Evolutionary conservation across 2,113 vertebrate species (phyloP).

Genomic region (Parus major): DNA sequence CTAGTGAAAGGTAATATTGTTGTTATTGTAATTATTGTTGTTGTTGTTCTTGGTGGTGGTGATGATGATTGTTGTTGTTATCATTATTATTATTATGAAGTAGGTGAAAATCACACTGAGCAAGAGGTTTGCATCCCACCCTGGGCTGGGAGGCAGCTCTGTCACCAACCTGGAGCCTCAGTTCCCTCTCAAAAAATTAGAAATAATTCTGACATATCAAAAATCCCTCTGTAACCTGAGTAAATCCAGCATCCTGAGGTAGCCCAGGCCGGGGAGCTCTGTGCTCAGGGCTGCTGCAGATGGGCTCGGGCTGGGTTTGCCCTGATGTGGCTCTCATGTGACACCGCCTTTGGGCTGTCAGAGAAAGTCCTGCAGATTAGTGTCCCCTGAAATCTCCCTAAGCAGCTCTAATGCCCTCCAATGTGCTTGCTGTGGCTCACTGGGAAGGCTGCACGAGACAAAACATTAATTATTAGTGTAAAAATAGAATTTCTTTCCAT

Average conservation of each 20-base stretch:
- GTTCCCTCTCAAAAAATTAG: not conserved
- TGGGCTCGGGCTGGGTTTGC: not conserved
- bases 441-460: not conserved
- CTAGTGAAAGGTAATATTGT: not conserved
- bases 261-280: not conserved
- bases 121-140: not conserved
- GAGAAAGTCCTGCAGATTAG: slow-evolving; percentile 27
- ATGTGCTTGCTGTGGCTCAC: slow-evolving; percentile 2
- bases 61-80: not conserved
- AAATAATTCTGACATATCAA: not conserved
- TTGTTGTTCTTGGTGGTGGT: not conserved
- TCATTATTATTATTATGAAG: not conserved
- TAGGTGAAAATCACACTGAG: not conserved
- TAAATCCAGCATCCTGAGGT: not conserved
- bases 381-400: slow-evolving; percentile 36
- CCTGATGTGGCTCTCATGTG: not conserved
- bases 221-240: not conserved
- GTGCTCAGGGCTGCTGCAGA: not conserved
- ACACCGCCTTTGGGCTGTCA: not conserved
- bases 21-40: not conserved
- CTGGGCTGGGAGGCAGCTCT: not conserved
- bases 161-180: not conserved
- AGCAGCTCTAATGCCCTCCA: slow-evolving; percentile 38
- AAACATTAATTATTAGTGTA: slow-evolving; percentile 32
- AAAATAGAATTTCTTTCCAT: not conserved